Evolutionary conservation across 2,888 invertebrate species (phyloP), one percentile per base, ranked within the genome.

Genomic region (Macrophya alboannulata): DNA sequence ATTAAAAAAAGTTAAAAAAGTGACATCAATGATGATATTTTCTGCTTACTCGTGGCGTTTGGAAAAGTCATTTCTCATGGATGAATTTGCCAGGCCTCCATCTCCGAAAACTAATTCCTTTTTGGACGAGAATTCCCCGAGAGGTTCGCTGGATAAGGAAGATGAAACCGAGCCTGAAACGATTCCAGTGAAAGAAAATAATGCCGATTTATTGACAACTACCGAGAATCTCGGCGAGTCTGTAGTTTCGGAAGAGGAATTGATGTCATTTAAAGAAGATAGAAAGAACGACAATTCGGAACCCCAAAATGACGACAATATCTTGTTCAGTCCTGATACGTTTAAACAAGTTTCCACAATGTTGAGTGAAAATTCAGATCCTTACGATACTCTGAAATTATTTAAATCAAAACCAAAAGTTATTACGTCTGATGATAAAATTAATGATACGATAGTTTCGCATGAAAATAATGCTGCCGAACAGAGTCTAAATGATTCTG

Each of bases 1-100:
- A 92, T 94, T 99, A 9, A 95, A 96, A 12, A 96, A 96, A 91
- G 96, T 99, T 0, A 99, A 99, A 92, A 96, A 96, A 89, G 97
- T 99, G 0, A 96, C 97, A 0, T 96, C 96, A 77, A 97, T 97
- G 91, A 95, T 98, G 95, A 95, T 98, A 0, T 97, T 97, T 86
- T 96, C 97, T 0, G 96, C 97, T 59, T 99, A 99, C 93, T 99
- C 99, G 90, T 98, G 98, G 96, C 96, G 97, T 79, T 94, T 99
- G 71, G 99, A 99, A 93, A 97, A 97, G 90, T 97, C 98, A 0
- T 99, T 98, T 93, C 94, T 98, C 65, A 95, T 98, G 94, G 98
- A 98, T 87, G 98, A 98, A 92, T 98, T 97, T 89, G 98, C 97
- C 0, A 95, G 95, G 89, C 97, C 97, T 0, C 96, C 97, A 0